phyloP scores from a whole-genome alignment of 2,888 invertebrate genomes.

The Chironomus riparius region DNA sequence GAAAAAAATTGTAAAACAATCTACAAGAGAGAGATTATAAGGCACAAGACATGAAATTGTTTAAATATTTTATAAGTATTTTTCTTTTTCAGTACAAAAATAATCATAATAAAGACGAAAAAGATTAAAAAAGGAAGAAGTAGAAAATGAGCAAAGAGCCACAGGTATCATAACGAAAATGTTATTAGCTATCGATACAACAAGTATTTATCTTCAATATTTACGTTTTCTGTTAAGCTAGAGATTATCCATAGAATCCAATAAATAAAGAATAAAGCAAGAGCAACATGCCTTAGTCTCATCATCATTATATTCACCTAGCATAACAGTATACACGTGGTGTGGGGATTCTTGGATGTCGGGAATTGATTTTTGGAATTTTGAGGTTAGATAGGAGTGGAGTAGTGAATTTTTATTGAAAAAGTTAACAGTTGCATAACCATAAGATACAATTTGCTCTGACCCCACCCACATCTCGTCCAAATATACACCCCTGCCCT shows the following conservation, averaged over 20 bases:
- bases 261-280: slow-evolving; percentile 18
- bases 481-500: too few species aligned
- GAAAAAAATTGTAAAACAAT: too few species aligned
- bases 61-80: too few species aligned
- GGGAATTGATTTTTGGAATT: too few species aligned
- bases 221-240: slow-evolving; percentile 14
- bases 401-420: too few species aligned
- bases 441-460: too few species aligned
- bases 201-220: slow-evolving; percentile 22
- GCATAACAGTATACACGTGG: neutral
- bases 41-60: neutral
- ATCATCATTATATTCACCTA: neutral
- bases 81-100: too few species aligned
- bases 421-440: too few species aligned
- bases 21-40: neutral
- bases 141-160: neutral
- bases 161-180: slow-evolving; percentile 16
- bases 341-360: neutral
- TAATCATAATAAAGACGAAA: too few species aligned
- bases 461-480: too few species aligned
- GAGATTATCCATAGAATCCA: slow-evolving; percentile 27
- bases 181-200: slow-evolving; percentile 18
- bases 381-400: too few species aligned
- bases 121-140: neutral
- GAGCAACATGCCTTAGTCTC: neutral